phyloP scores from a whole-genome alignment of 2,888 invertebrate genomes.

The Tromatobia lineatoria region DNA sequence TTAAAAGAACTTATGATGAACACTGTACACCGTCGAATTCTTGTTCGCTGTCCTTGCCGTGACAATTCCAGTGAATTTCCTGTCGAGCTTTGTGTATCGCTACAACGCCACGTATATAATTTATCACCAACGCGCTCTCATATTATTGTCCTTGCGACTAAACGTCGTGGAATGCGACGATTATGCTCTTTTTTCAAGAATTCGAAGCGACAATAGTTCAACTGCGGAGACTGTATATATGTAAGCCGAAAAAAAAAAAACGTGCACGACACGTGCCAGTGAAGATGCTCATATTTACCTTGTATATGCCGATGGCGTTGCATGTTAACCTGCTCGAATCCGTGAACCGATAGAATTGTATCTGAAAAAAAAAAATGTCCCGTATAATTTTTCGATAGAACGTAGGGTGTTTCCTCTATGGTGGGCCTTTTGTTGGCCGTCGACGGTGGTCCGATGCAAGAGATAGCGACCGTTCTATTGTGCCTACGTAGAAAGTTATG shows the following conservation, averaged over 20 bases:
- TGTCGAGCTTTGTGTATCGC: constrained; percentile 34
- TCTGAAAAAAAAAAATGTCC: constrained; percentile 7
- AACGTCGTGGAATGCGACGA: constrained; percentile 60
- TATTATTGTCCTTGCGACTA: constrained; percentile 38
- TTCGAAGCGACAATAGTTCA: constrained; percentile 10
- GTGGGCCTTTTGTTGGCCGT: constrained; percentile 54
- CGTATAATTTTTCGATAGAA: constrained; percentile 60
- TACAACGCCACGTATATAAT: constrained; percentile 27
- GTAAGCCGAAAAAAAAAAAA: neutral
- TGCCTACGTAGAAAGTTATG: constrained; percentile 52
- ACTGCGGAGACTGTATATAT: constrained; percentile 8
- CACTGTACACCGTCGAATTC: constrained; percentile 11
- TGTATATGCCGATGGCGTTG: neutral
- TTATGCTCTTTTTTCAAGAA: constrained; percentile 35
- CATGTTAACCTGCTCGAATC: constrained; percentile 1
- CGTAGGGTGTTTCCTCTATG: constrained; percentile 28
- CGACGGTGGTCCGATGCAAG: constrained; percentile 62
- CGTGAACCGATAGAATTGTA: constrained; percentile 15
- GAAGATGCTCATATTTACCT: neutral
- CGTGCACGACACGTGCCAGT: constrained; percentile 14
- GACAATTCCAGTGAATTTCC: constrained; percentile 33
- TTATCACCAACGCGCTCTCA: constrained; percentile 39
- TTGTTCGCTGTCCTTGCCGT: constrained; percentile 22
- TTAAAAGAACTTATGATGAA: neutral
- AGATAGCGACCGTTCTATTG: constrained; percentile 48